phyloP scores from a whole-genome alignment of 2,888 invertebrate species.

The Steinernema carpocapsae region DNA sequence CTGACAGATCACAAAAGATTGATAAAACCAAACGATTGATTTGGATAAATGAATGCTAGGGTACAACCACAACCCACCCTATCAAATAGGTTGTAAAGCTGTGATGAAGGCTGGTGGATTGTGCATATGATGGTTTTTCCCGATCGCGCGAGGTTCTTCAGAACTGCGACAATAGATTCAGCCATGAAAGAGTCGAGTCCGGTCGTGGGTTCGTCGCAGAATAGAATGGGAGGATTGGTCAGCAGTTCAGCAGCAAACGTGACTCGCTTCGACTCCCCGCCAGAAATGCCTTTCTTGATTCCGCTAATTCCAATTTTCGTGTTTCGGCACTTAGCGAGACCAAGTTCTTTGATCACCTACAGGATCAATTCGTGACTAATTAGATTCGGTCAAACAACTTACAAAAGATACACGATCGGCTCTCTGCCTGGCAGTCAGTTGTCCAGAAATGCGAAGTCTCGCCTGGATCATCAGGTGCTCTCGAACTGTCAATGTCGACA shows the following conservation, averaged over 20 bases:
- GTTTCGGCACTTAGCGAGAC: slow-evolving; percentile 85
- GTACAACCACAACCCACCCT: slow-evolving; percentile 50
- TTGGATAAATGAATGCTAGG: no score
- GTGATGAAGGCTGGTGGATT: slow-evolving; percentile 68
- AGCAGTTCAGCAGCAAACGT: slow-evolving; percentile 87
- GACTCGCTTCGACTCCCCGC: slow-evolving; percentile 75
- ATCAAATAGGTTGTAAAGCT: slow-evolving; percentile 66
- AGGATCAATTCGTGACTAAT: no score
- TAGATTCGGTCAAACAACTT: slow-evolving; percentile 71
- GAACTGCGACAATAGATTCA: slow-evolving; percentile 80
- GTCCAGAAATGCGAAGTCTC: slow-evolving; percentile 81
- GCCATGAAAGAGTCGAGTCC: slow-evolving; percentile 95
- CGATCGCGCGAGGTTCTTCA: slow-evolving; percentile 63
- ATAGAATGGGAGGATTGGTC: slow-evolving; percentile 90
- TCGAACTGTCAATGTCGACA: slow-evolving; percentile 66
- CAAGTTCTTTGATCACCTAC: slow-evolving; percentile 78
- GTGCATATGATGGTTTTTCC: slow-evolving; percentile 68
- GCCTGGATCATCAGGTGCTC: slow-evolving; percentile 73
- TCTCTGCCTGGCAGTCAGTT: slow-evolving; percentile 79
- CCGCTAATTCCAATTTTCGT: slow-evolving; percentile 89
- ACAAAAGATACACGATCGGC: slow-evolving; percentile 80
- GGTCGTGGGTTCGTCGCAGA: slow-evolving; percentile 96
- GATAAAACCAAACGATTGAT: slow-evolving; percentile 25
- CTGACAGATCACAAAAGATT: no score
- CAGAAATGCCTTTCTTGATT: slow-evolving; percentile 71